Evolutionary conservation across 2,888 invertebrate species (phyloP), one percentile per base, ranked within the genome.

Genomic region (Laspeyria flexula): DNA sequence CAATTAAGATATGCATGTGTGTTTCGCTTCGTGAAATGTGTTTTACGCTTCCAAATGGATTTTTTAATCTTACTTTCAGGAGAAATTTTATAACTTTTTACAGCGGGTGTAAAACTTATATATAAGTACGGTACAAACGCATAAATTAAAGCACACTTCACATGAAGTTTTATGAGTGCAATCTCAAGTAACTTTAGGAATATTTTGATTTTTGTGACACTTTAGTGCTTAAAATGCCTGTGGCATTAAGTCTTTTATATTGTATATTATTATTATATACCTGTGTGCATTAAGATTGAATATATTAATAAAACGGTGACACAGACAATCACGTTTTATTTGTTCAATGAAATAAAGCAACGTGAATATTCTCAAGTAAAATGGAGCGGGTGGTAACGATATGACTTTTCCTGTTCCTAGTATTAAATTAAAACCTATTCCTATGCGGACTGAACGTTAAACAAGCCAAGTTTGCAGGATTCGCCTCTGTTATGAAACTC

Each of bases 1-100:
- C 84, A 86, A 86, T 87, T 87, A 85, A 82, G 80, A 81, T 78
- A 73, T 75, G 60, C 74, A 66, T 71, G 74, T 73, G 63, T 74
- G 71, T 65, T 71, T 71, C 73, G 59, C 73, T 71, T 70, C 66
- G 63, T 61, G 65, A 64, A 74, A 77, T 71, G 72, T 67, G 56
- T 73, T 75, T 72, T 65, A 53, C 56, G 57, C 65, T 74, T 71
- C 75, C 51, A 71, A 60, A 68, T 49, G 48, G 48, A n/a, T 70
- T 75, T 75, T 77, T 79, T 59, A 72, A 75, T 70, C 65, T 74
- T 60, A 61, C 44, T 60, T 60, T 53, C 33, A 59, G 54, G 57
- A 60, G 43, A 50, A 61, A 58, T 74, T 68, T 74, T 68, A 75
- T 76, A 72, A 72, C 68, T 66, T 48, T 56, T 55, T 52, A 29